Evolutionary conservation across 2,113 vertebrate genomes (phyloP), one percentile per base, ranked within the genome.

Genomic region (Willisornis vidua): DNA sequence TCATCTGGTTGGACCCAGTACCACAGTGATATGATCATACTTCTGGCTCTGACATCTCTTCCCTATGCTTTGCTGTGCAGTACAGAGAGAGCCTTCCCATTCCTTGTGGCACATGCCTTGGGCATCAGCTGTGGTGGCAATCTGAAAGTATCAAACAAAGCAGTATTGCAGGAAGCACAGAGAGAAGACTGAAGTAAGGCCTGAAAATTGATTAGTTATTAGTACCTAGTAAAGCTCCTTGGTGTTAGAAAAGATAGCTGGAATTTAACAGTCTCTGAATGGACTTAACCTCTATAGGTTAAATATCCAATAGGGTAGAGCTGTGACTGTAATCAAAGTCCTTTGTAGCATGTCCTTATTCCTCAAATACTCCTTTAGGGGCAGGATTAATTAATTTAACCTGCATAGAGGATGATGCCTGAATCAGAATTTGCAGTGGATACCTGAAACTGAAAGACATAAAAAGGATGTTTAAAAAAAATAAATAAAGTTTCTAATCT

Each of bases 41-140:
- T 19, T 66, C 74, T 88, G 68, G 9, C 33, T 80, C 29, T 48
- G 68, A 26, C 9, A 31, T 8, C 35, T 75, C 57, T 19, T 23
- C 49, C 46, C n/a, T 31, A 1, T 22, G n/a, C 37, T 39, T 65
- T 39, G 49, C 14, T 55, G 25, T 29, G 48, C 2, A 0, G 8
- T 0, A 1, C 31, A 65, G 63, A 55, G 0, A 0, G 23, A 11
- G 18, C 6, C 8, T 4, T 89, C 17, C 24, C 2, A 0, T 29
- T 76, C n/a, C 22, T 20, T n/a, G 14, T 43, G 29, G 54, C 48
- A 76, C 19, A 43, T 52, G 14, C 8, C 43, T 58, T 22, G 29
- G 68, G 14, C 37, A 63, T 31, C 45, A 57, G 16, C 41, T 9
- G 4, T 11, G 5, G 25, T 46, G 41, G 18, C 28, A n/a, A 22